Base-by-base conservation (phyloP, 2,113 vertebrate genomes). In the Chloropsis cyanopogon region DNA sequence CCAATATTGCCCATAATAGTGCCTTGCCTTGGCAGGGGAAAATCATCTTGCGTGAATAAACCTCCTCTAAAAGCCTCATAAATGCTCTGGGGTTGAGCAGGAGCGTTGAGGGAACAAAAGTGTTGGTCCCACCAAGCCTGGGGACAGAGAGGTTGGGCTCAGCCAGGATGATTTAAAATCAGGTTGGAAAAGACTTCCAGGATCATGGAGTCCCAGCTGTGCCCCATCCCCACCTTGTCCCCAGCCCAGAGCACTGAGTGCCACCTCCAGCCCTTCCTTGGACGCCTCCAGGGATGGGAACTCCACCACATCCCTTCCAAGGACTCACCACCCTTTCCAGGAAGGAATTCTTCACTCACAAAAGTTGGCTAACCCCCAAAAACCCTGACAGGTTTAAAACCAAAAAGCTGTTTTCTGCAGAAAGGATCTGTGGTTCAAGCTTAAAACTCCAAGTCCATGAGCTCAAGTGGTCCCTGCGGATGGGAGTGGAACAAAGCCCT, bases 1-100 rank as follows among this genome's bases (percentile, higher is more conserved):
- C 44, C 18, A 33, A 2, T 21, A 61, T 5, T 50, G 15, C 29
- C 60, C 7, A 3, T 28, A 26, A 31, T 0, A 0, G 9, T 37
- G 47, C 9, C 42, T 78, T 39, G n/a, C 23, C 41, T 66, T 21
- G 20, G 4, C 6, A 63, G 78, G 53, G 20, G 12, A 35, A 50
- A 29, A 16, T 13, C 16, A 10, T 10, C 16, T 25, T 7, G 16
- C 4, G 10, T 0, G 4, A 63, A 14, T 7, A 14, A 63, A 8
- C 6, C 54, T 77, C 49, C 82, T 39, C 29, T 24, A 7, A 84
- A 65, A 61, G 6, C 25, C 50, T 33, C 35, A 4, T 2, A 19
- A 80, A 31, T 11, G 7, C 50, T 42, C 69, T 35, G 54, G 69
- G 14, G 19, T 28, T 39, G 26, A 78, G 60, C 14, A 70, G 66